phyloP scores from a whole-genome alignment of 2,113 vertebrate genomes.

The Columba livia region DNA sequence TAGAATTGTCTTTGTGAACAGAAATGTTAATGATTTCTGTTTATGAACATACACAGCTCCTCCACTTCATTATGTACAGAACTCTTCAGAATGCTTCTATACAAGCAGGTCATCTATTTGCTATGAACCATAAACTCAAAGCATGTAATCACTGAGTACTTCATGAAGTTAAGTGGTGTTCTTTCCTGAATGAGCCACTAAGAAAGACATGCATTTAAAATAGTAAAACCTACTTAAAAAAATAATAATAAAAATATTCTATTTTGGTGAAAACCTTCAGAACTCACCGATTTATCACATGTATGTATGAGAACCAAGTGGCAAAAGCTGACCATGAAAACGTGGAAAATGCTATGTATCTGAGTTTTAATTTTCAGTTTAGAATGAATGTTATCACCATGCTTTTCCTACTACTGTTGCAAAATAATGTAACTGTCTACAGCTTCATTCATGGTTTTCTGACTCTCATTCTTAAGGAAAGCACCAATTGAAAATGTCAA shows the following conservation, averaged over 20 bases:
- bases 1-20: background rate
- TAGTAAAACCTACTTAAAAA: background rate
- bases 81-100: background rate
- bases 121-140: background rate
- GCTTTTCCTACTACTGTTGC: background rate
- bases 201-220: background rate
- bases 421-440: background rate
- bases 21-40: background rate
- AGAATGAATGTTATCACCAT: background rate
- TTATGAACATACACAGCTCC: background rate
- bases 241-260: background rate
- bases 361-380: background rate
- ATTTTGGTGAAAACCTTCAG: background rate
- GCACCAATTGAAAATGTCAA: background rate
- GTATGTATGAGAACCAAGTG: background rate
- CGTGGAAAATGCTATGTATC: background rate
- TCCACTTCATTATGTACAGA: background rate
- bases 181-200: background rate
- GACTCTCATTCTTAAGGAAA: background rate
- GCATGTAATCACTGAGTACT: background rate
- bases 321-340: background rate
- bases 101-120: conserved; percentile 1
- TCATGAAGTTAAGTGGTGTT: background rate
- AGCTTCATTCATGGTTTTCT: background rate
- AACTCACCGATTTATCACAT: background rate